A percentile compares a stretch with the other conserved stretches of the same genome.
These are phyloP conservation scores for Eulimnadia texana DNA, from an alignment of 1,140 invertebrate genomes.

Conservation along the genomic window DNA sequence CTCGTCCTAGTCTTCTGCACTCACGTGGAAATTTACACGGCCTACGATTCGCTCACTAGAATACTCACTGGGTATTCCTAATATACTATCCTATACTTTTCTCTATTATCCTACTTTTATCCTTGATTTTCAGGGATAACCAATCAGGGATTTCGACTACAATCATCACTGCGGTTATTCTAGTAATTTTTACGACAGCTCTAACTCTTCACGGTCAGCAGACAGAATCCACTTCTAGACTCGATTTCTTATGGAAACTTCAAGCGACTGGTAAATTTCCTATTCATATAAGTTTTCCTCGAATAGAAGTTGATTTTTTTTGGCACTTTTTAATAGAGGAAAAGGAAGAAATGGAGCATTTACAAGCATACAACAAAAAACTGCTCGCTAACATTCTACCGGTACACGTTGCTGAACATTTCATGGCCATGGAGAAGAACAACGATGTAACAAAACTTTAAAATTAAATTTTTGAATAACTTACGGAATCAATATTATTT, in stretches of 20 bases:
- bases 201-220: slow-evolving; percentile 75
- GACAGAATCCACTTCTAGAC: slow-evolving; percentile 63
- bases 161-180: slow-evolving; percentile 38
- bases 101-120: no score
- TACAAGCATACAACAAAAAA: slow-evolving; percentile 84
- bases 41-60: background rate
- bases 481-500: no score
- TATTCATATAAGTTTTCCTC: no score
- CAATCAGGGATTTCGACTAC: slow-evolving; percentile 14
- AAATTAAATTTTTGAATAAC: no score
- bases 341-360: slow-evolving; percentile 85
- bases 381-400: slow-evolving; percentile 88
- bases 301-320: background rate
- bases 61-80: no score
- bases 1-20: slow-evolving; percentile 25
- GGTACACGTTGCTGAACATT: slow-evolving; percentile 85
- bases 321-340: slow-evolving; percentile 46
- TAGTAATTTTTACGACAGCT: slow-evolving; percentile 49
- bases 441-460: slow-evolving; percentile 27
- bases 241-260: slow-evolving; percentile 89
- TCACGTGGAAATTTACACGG: slow-evolving; percentile 24
- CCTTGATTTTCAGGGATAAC: no score
- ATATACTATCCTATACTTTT: no score
- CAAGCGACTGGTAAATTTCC: slow-evolving; percentile 59
- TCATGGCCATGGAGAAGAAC: slow-evolving; percentile 55